phyloP scores from a whole-genome alignment of 2,797 vertebrate genomes.

The Melanotaenia nigrans region DNA sequence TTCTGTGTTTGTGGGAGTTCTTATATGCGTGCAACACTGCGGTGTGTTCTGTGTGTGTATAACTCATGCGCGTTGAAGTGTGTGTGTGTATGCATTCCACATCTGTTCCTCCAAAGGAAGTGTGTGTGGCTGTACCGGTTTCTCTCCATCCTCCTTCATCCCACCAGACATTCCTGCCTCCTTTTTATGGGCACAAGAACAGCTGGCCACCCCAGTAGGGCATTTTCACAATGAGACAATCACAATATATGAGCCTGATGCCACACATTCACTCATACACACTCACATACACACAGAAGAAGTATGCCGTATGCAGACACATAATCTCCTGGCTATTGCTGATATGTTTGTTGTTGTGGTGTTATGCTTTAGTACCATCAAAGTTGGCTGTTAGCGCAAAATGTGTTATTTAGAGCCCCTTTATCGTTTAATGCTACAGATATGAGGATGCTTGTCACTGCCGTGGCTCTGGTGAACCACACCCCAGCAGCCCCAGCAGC shows the following conservation, averaged over 20 bases:
- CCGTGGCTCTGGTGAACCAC: constrained; percentile 20
- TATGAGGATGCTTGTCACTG: constrained; percentile 36
- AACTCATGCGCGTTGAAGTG: constrained; percentile 8
- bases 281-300: constrained; percentile 31
- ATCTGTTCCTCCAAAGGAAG: constrained; percentile 65
- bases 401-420: constrained; percentile 32
- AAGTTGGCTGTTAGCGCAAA: constrained; percentile 40
- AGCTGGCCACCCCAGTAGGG: constrained; percentile 90
- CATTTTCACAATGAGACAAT: constrained; percentile 77
- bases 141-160: constrained; percentile 79
- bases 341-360: constrained; percentile 58
- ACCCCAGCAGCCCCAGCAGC: not conserved
- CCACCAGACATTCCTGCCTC: constrained; percentile 90
- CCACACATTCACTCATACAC: constrained; percentile 38
- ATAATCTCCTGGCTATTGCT: constrained; percentile 46
- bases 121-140: constrained; percentile 45
- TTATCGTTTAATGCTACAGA: constrained; percentile 39
- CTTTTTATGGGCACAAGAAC: constrained; percentile 93
- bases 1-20: constrained; percentile 14
- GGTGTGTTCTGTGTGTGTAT: constrained; percentile 16
- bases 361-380: constrained; percentile 51
- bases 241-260: constrained; percentile 72
- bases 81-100: constrained; percentile 58
- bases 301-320: not conserved
- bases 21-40: constrained; percentile 10